A percentile compares a stretch with the other conserved stretches of the same genome.
Evolutionary conservation across 2,888 invertebrate species (phyloP).

Genomic region (Drosophila nigricruria): DNA sequence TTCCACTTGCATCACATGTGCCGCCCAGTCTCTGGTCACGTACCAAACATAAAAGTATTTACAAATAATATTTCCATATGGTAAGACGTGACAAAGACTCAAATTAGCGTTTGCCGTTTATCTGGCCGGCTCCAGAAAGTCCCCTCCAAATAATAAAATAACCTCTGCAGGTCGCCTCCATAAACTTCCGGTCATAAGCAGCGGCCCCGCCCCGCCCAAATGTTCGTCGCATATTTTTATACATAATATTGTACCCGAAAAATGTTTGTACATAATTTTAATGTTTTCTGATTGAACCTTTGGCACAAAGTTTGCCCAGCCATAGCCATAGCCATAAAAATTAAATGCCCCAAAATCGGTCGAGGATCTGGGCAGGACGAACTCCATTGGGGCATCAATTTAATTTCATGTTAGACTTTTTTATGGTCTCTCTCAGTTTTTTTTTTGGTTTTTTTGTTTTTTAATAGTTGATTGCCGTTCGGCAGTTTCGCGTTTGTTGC

Average conservation of each 20-base stretch:
- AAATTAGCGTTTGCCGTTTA: slow-evolving; percentile 82
- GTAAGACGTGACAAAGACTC: slow-evolving; percentile 84
- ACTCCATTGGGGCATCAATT: slow-evolving; percentile 68
- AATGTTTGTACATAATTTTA: slow-evolving; percentile 77
- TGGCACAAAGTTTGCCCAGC: slow-evolving; percentile 44
- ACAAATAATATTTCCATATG: slow-evolving; percentile 84
- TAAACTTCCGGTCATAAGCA: slow-evolving; percentile 75
- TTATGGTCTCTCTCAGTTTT: slow-evolving; percentile 37
- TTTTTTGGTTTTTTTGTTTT: slow-evolving; percentile 27
- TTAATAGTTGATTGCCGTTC: slow-evolving; percentile 72
- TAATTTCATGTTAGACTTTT: slow-evolving; percentile 80
- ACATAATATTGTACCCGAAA: slow-evolving; percentile 38
- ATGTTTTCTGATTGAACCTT: slow-evolving; percentile 74
- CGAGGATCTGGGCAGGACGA: slow-evolving; percentile 29
- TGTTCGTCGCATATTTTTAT: slow-evolving; percentile 57
- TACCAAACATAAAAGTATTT: slow-evolving; percentile 83
- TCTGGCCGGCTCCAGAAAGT: slow-evolving; percentile 53
- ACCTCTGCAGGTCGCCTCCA: slow-evolving; percentile 60
- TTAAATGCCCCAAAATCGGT: slow-evolving; percentile 46
- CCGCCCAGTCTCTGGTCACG: slow-evolving; percentile 77
- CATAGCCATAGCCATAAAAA: slow-evolving; percentile 36
- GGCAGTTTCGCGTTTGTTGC: slow-evolving; percentile 46
- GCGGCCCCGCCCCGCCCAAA: slow-evolving; percentile 3
- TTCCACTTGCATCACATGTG: slow-evolving; percentile 55
- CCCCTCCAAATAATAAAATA: slow-evolving; percentile 29